Base-by-base conservation (phyloP, 2,113 vertebrate species). In the Columbina picui region DNA sequence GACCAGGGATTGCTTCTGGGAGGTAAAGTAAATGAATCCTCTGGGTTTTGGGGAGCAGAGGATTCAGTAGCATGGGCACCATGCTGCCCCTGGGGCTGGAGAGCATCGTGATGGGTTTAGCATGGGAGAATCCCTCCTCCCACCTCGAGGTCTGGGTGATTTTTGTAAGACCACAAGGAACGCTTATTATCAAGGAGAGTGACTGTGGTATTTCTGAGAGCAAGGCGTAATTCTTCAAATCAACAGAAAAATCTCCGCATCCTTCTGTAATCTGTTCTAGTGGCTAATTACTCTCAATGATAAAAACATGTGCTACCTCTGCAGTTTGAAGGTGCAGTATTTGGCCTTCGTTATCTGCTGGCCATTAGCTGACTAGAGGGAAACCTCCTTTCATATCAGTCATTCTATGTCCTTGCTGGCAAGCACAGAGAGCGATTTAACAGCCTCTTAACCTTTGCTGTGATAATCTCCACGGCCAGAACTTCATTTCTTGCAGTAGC, bases 121-220 rank as follows among this genome's bases (percentile, higher is more conserved):
- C 7, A 18, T 12, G 22, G 60, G 17, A 52, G 36, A 38, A 9
- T 39, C 39, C 10, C 9, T 36, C 14, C 39, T 74, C n/a, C 39
- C 30, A 4, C 3, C 49, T 47, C 2, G 0, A 60, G 13, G 10
- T 5, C 30, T 60, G 5, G 0, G 12, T 30, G 20, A n/a, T 67
- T 74, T 49, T 68, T 19, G 3, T 19, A 59, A 57, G 50, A 39
- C 18, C 53, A 15, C 1, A 3, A 60, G 26, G 45, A 77, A 23
- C 29, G 3, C 3, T 34, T 18, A 32, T 3, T 5, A 52, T 26
- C 64, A 9, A 59, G 22, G 13, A 47, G n/a, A 23, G 12, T 4
- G 11, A 16, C 26, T 15, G 19, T 30, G 50, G 32, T 14, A 13
- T 64, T 69, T 25, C 43, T 47, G 29, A 55, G 45, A 76, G 22